Percentiles rank a stretch among this genome's conserved stretches.
Evolutionary conservation across 2,113 vertebrate species (phyloP).

Genomic region (Odocoileus hemionus): DNA sequence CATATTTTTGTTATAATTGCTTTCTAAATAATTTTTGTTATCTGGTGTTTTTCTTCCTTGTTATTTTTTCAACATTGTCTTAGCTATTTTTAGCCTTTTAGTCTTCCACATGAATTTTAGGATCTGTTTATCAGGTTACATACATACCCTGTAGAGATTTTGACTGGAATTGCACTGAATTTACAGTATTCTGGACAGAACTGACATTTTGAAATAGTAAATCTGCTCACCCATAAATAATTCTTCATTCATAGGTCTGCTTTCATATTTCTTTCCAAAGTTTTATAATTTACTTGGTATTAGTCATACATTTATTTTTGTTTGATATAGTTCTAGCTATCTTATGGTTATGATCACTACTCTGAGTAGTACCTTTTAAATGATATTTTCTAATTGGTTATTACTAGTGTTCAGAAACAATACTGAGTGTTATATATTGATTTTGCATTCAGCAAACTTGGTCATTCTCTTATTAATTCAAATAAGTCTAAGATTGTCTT

Average conservation of each 20-base stretch:
- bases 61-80: neutral
- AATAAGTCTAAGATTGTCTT: neutral
- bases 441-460: neutral
- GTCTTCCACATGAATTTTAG: neutral
- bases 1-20: neutral
- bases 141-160: neutral
- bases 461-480: neutral
- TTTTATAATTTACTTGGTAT: neutral
- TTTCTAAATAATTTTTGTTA: neutral
- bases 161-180: neutral
- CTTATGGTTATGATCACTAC: neutral
- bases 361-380: neutral
- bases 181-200: neutral
- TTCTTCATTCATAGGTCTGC: neutral
- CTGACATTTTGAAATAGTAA: neutral
- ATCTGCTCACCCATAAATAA: neutral
- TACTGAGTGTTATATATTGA: neutral
- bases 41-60: neutral
- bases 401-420: neutral
- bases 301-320: neutral
- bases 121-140: neutral
- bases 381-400: neutral
- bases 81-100: neutral
- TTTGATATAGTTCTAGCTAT: neutral
- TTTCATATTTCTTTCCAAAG: neutral